A percentile compares a stretch with the other conserved stretches of the same genome.
Conservation (phyloP, 2,888 invertebrate species). For the Ditula angustiorana region DNA sequence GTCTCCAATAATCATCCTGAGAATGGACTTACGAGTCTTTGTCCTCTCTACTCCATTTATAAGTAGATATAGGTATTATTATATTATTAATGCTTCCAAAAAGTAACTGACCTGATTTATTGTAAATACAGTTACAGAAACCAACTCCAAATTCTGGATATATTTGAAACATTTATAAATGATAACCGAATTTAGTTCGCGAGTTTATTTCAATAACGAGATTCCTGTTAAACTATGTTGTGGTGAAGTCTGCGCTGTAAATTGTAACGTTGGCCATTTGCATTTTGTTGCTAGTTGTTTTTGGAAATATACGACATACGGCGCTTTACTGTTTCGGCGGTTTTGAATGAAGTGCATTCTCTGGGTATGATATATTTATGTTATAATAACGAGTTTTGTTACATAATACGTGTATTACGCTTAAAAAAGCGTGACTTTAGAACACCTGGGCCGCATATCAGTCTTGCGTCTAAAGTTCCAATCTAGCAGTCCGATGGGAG, state of each 20-base stretch:
- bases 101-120: too few relatives aligned
- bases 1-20: too few relatives aligned
- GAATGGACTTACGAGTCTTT: too few relatives aligned
- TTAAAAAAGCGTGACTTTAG: too few relatives aligned
- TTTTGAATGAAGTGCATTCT: slow-evolving; percentile 30
- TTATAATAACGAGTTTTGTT: too few relatives aligned
- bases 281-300: slow-evolving; percentile 66
- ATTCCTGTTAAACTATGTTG: slow-evolving; percentile 12
- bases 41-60: too few relatives aligned
- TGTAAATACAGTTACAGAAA: not conserved
- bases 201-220: slow-evolving; percentile 13
- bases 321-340: slow-evolving; percentile 36
- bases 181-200: not conserved
- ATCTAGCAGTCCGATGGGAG: too few relatives aligned
- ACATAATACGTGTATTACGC: too few relatives aligned
- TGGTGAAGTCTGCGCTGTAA: slow-evolving; percentile 46
- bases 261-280: slow-evolving; percentile 58
- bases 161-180: not conserved
- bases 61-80: too few relatives aligned
- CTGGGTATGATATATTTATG: not conserved
- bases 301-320: slow-evolving; percentile 57
- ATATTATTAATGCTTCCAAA: too few relatives aligned
- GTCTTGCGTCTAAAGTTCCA: too few relatives aligned
- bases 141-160: not conserved
- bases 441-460: too few relatives aligned